Conservation (phyloP, 2,113 vertebrate species). For the Epinephelus moara region DNA sequence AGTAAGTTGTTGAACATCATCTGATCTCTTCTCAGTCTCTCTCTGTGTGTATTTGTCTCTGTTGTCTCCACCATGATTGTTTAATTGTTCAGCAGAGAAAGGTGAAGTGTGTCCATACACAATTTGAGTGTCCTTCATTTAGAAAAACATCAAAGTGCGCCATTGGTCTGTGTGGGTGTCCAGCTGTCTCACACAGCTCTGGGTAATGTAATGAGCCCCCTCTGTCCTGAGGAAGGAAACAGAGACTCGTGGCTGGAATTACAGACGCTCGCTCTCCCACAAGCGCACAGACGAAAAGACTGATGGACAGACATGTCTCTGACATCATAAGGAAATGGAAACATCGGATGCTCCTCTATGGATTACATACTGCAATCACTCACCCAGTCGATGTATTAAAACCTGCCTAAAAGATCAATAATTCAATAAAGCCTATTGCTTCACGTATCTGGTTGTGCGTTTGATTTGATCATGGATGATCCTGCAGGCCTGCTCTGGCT, state of each 20-base stretch:
- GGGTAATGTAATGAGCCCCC: constrained; percentile 69
- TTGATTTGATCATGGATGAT: constrained; percentile 29
- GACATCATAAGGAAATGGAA: constrained; percentile 53
- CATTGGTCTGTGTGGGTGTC: constrained; percentile 29
- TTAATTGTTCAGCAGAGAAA: background rate
- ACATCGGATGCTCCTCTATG: constrained; percentile 11
- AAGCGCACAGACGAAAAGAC: constrained; percentile 29
- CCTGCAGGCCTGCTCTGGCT: constrained; percentile 1
- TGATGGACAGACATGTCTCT: constrained; percentile 42
- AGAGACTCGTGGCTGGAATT: constrained; percentile 82
- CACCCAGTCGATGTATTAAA: constrained; percentile 13
- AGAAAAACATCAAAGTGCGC: constrained; percentile 17
- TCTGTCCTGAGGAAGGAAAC: constrained; percentile 71
- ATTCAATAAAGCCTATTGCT: background rate
- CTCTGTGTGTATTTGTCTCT: background rate
- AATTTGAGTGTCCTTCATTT: background rate
- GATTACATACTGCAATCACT: constrained; percentile 14
- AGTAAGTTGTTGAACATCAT: background rate
- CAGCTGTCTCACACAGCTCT: constrained; percentile 40
- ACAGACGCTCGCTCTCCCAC: constrained; percentile 65
- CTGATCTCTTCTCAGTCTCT: too few species aligned
- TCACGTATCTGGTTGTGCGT: background rate
- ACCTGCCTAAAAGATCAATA: constrained; percentile 24
- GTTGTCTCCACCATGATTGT: background rate
- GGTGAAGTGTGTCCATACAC: background rate